A percentile compares a stretch with the other conserved stretches of the same genome.
Conservation (phyloP, 2,888 invertebrate species). For the Lamellibrachia columna region DNA sequence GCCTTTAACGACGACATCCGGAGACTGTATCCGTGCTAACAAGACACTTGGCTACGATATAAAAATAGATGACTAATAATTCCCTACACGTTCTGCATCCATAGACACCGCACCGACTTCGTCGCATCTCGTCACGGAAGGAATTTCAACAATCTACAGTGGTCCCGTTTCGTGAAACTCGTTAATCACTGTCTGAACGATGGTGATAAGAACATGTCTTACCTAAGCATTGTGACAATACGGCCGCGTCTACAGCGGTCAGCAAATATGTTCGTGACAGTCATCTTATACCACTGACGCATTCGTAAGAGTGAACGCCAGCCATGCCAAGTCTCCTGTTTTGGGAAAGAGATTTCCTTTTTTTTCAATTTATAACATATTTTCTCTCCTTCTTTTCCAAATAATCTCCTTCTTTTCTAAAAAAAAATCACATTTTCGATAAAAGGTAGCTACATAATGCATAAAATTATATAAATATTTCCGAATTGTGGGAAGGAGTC, state of each 20-base stretch:
- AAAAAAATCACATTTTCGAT: too few relatives aligned
- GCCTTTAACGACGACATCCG: neutral
- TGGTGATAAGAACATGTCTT: neutral
- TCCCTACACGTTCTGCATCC: constrained; percentile 16
- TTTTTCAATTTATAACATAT: too few relatives aligned
- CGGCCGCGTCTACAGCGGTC: neutral
- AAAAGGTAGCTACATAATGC: too few relatives aligned
- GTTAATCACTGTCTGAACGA: neutral
- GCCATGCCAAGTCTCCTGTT: too few relatives aligned
- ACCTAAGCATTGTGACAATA: neutral
- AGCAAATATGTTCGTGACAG: neutral
- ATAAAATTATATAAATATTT: too few relatives aligned
- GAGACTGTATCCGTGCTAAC: neutral
- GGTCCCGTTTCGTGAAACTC: neutral
- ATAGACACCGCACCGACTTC: neutral
- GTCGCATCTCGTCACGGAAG: neutral
- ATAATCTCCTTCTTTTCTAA: too few relatives aligned
- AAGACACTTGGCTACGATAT: neutral
- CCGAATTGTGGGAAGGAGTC: too few relatives aligned
- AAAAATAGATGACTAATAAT: constrained; percentile 16
- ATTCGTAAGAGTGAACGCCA: neutral
- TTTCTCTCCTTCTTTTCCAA: too few relatives aligned
- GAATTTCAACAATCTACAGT: neutral
- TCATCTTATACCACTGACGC: neutral
- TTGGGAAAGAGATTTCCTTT: too few relatives aligned